Conservation (phyloP, 2,888 invertebrate genomes). For the Polyommatus iphigenia region DNA sequence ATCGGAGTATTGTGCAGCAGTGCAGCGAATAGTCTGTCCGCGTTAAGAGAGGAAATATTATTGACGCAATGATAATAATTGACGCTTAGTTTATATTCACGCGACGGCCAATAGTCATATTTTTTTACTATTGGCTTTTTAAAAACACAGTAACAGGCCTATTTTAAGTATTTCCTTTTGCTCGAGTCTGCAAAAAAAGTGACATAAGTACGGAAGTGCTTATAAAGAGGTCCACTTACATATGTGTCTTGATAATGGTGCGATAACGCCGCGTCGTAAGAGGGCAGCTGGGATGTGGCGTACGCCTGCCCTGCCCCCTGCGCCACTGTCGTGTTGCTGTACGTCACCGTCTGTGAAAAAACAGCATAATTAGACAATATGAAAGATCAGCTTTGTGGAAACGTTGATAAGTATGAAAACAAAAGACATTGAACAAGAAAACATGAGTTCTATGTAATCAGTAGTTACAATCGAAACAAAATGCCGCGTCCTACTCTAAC, state of each 20-base stretch:
- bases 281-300: conserved; percentile 57
- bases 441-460: too few relatives aligned
- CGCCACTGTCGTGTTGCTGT: conserved; percentile 42
- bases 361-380: neutral
- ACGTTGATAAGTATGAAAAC: neutral
- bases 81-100: too few relatives aligned
- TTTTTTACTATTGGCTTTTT: too few relatives aligned
- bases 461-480: too few relatives aligned
- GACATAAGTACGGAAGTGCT: neutral
- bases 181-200: neutral
- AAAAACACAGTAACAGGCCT: neutral
- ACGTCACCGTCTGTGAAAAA: conserved; percentile 53
- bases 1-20: too few relatives aligned
- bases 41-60: too few relatives aligned
- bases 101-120: too few relatives aligned
- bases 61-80: too few relatives aligned
- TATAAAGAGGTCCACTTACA: conserved; percentile 47
- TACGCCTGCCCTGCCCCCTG: conserved; percentile 36
- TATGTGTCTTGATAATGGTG: conserved; percentile 61
- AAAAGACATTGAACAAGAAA: too few relatives aligned
- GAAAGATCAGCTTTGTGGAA: too few relatives aligned
- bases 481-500: too few relatives aligned
- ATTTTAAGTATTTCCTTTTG: neutral
- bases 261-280: conserved; percentile 72
- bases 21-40: too few relatives aligned